Evolutionary conservation across 2,888 invertebrate genomes (phyloP).

Genomic region (Mesorhabditis belari): DNA sequence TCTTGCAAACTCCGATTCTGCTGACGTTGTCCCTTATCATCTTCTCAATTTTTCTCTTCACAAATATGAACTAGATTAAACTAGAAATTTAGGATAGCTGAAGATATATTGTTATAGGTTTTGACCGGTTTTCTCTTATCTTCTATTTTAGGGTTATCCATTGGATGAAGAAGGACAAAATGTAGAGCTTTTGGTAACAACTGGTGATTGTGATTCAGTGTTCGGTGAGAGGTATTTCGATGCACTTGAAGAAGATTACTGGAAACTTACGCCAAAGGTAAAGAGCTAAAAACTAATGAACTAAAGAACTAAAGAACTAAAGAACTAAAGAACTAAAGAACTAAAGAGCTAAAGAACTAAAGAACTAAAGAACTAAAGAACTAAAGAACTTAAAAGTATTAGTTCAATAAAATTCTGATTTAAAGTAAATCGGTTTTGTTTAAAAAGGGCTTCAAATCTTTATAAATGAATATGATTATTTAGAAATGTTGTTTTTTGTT

Average conservation of each 20-base stretch:
- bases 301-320: too few species aligned
- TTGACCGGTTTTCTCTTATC: too few species aligned
- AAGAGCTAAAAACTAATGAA: background rate
- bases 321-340: too few species aligned
- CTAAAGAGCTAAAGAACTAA: too few species aligned
- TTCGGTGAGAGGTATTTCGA: conserved; percentile 47
- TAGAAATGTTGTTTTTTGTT: background rate
- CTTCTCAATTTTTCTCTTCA: too few species aligned
- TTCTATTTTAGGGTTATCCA: conserved; percentile 31
- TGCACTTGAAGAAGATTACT: conserved; percentile 44
- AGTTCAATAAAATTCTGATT: background rate
- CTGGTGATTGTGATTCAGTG: conserved; percentile 44
- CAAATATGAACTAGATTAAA: too few species aligned
- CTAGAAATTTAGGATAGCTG: too few species aligned
- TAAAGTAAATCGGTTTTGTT: background rate
- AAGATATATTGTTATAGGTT: too few species aligned
- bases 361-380: too few species aligned
- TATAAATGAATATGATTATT: background rate
- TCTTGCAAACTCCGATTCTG: too few species aligned
- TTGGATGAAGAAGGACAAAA: conserved; percentile 24
- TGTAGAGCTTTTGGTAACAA: conserved; percentile 41
- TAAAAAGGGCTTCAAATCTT: background rate
- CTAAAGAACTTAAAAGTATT: background rate
- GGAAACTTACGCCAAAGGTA: conserved; percentile 27
- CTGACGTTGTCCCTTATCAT: too few species aligned